phyloP scores from a whole-genome alignment of 2,888 invertebrate genomes.

The Drosophila pseudotakahashii region DNA sequence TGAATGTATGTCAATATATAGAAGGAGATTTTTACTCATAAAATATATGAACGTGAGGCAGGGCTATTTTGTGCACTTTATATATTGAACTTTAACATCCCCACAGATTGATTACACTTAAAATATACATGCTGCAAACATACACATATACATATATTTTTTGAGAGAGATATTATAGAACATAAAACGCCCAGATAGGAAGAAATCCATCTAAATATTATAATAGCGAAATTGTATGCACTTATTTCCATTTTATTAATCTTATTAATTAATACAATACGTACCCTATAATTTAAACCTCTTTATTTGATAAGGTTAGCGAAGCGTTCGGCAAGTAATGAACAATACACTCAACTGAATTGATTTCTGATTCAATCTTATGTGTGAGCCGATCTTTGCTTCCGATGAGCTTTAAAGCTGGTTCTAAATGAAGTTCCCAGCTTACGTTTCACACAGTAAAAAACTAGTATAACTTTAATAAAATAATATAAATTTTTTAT shows the following conservation, averaged over 20 bases:
- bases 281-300: slow-evolving; percentile 2
- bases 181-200: not conserved
- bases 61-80: not conserved
- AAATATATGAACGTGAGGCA: not conserved
- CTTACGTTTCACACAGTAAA: not conserved
- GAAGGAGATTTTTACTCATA: not conserved
- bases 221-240: not conserved
- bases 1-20: not conserved
- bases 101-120: slow-evolving; percentile 3
- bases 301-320: not conserved
- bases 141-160: not conserved
- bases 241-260: not conserved
- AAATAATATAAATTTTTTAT: too few relatives aligned
- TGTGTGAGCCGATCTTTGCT: slow-evolving; percentile 9
- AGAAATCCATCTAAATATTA: not conserved
- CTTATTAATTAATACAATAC: not conserved
- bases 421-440: slow-evolving; percentile 1
- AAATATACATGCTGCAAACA: not conserved
- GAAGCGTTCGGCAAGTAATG: slow-evolving; percentile 12
- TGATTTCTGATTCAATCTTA: slow-evolving; percentile 36
- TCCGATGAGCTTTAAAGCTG: slow-evolving; percentile 9
- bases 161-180: not conserved
- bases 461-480: not conserved
- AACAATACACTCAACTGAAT: slow-evolving; percentile 26
- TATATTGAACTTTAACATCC: slow-evolving; percentile 19